These are phyloP conservation scores for Urocyon cinereoargenteus DNA, from an alignment of 2,797 vertebrate species.

Conservation along the genomic window DNA sequence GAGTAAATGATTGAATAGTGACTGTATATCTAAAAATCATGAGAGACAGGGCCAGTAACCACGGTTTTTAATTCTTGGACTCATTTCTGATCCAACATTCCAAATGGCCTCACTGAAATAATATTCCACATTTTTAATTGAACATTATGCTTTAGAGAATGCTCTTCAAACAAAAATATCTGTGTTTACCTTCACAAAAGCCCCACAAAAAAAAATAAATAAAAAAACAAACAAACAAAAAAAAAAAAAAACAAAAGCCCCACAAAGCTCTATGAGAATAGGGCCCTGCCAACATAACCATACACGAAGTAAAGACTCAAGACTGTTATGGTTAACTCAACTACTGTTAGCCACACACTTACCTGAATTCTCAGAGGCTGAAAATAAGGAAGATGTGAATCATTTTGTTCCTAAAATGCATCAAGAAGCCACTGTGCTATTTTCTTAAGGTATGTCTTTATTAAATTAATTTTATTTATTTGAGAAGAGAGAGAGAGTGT, in stretches of 20 bases:
- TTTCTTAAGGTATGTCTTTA: neutral
- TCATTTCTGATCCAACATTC: neutral
- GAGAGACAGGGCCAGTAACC: neutral
- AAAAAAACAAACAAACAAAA: no score
- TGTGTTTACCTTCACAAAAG: conserved; percentile 27
- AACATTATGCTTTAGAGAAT: neutral
- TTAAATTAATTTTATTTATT: no score
- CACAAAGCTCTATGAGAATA: neutral
- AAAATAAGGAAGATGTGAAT: neutral
- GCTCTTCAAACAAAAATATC: neutral
- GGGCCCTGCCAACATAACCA: neutral
- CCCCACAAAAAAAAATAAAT: no score
- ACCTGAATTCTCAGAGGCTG: conserved; percentile 3
- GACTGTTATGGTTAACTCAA: neutral
- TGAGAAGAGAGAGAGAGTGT: no score
- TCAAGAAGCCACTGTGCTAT: neutral
- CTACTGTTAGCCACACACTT: neutral
- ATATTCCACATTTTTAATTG: neutral
- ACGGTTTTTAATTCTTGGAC: neutral
- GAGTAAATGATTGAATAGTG: neutral
- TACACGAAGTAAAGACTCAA: neutral
- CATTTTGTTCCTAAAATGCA: neutral
- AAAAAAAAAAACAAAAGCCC: neutral
- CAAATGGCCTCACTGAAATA: neutral
- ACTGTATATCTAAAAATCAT: neutral